Conservation (phyloP, 2,113 vertebrate genomes). For the Kryptolebias marmoratus region DNA sequence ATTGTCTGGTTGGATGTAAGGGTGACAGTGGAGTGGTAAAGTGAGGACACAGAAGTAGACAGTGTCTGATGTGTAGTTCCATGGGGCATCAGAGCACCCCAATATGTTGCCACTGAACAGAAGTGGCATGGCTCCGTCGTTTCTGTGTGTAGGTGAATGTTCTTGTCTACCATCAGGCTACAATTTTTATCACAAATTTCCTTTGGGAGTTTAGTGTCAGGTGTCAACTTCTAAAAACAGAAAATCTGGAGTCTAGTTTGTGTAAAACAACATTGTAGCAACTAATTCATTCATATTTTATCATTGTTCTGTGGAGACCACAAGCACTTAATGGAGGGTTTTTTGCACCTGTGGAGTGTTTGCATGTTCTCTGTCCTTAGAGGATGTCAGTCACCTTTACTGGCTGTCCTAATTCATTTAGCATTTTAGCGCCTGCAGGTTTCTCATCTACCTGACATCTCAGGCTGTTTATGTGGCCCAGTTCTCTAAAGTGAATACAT, state of each 20-base stretch:
- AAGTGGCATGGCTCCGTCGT: constrained; percentile 61
- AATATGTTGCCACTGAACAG: constrained; percentile 54
- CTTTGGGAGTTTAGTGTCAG: constrained; percentile 33
- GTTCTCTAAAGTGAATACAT: constrained; percentile 11
- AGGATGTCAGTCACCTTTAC: constrained; percentile 46
- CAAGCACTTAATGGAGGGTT: constrained; percentile 37
- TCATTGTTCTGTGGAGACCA: constrained; percentile 35
- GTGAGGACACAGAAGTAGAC: constrained; percentile 17
- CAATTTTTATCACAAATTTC: constrained; percentile 49
- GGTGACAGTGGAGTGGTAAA: constrained; percentile 8
- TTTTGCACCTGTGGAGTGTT: constrained; percentile 31
- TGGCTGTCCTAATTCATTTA: constrained; percentile 39
- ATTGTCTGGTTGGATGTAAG: constrained; percentile 6
- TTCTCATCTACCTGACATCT: constrained; percentile 11
- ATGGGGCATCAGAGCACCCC: constrained; percentile 40
- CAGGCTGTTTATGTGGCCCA: constrained; percentile 20
- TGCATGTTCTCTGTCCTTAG: constrained; percentile 24
- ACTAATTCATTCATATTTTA: constrained; percentile 61
- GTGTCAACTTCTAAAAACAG: constrained; percentile 56
- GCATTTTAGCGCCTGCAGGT: constrained; percentile 36
- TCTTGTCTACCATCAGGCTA: constrained; percentile 41
- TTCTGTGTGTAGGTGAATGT: constrained; percentile 32
- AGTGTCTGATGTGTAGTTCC: constrained; percentile 43
- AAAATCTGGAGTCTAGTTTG: constrained; percentile 28
- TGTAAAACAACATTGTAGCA: constrained; percentile 30